Evolutionary conservation across 2,113 vertebrate species (phyloP).

Genomic region (Ifrita kowaldi): DNA sequence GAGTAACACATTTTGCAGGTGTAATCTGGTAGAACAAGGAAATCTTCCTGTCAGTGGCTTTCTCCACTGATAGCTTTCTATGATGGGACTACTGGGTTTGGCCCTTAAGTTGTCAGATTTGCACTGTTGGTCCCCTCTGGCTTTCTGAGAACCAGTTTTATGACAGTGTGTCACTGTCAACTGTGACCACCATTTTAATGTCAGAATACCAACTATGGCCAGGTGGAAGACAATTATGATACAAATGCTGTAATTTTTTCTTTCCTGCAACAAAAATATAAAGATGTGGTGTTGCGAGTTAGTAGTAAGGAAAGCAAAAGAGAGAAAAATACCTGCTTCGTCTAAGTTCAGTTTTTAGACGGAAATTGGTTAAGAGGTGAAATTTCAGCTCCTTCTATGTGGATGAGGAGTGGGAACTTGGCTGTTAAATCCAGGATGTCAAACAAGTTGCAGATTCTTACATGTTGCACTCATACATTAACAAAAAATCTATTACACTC

Average conservation of each 20-base stretch:
- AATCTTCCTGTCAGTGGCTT: background rate
- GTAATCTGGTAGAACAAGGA: background rate
- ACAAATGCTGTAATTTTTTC: background rate
- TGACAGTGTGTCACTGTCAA: background rate
- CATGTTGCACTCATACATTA: background rate
- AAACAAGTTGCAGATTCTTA: background rate
- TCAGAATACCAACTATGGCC: background rate
- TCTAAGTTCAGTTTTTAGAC: background rate
- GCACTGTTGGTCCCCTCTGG: rapidly evolving
- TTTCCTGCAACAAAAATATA: background rate
- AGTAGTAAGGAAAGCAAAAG: background rate
- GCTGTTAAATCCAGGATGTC: background rate
- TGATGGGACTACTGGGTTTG: background rate
- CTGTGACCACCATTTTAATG: background rate
- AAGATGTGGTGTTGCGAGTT: background rate
- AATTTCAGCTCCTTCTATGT: background rate
- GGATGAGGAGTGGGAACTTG: background rate
- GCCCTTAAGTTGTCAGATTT: no score
- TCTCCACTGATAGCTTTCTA: background rate
- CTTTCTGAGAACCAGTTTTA: background rate
- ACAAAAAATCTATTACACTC: constrained; percentile 19
- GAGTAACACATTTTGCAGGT: no score
- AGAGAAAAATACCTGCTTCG: background rate
- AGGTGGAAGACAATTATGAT: background rate
- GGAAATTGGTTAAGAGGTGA: background rate